Base-by-base conservation (phyloP, 2,113 vertebrate species). In the Ramphastos sulfuratus region DNA sequence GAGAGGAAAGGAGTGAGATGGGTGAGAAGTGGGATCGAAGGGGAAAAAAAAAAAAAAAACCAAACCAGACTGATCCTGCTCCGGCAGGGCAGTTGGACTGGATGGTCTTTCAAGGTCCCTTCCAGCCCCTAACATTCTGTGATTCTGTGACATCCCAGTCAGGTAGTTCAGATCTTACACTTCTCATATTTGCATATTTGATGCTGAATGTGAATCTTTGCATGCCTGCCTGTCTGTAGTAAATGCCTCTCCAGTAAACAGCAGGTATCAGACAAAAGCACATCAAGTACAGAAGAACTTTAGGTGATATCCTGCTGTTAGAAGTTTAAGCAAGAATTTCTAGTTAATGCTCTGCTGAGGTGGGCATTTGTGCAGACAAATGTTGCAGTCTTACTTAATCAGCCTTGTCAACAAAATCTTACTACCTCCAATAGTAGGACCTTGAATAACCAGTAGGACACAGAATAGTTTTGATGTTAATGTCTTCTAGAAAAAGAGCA, bases 401-500 rank as follows among this genome's bases (percentile, higher is more conserved):
- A 97, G 87, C 75, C 91, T 90, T 96, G 87, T 95, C 92, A 94
- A 82, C 69, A 73, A 97, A 81, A 85, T 79, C 77, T 95, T 90
- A 83, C 54, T 82, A 75, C 50, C 58, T 95, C 44, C 87, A 97
- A 69, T 42, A 94, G 85, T 60, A 73, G 46, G 30, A 88, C 66
- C 75, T 64, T 87, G 48, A 33, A 67, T 75, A 83, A 75, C 8
- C 28, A 42, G 70, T 69, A 76, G 37, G 77, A 65, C 12, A 88
- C 91, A 72, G 23, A 76, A 77, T 84, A 46, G 58, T 85, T 81
- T 60, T 65, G 80, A 65, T 42, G 21, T n/a, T 72, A 28, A 18
- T 75, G 23, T 31, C 48, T 82, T 75, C 50, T 61, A 50, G 28
- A 58, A 90, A 31, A 67, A 80, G 39, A 83, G 19, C 52, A 30